phyloP scores from a whole-genome alignment of 2,888 invertebrate species.

The Diaphora mendica region DNA sequence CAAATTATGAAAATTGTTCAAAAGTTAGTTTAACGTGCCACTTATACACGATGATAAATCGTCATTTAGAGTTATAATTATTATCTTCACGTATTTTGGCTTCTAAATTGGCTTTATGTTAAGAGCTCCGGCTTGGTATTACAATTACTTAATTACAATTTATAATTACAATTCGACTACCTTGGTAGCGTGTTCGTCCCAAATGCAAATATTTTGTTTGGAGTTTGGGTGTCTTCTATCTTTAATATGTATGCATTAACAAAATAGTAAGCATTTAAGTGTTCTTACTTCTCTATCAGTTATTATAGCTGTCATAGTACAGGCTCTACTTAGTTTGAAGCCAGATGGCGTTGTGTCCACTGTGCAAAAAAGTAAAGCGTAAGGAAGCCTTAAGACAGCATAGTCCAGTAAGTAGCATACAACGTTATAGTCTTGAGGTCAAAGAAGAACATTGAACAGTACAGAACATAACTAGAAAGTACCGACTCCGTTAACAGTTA shows the following conservation, averaged over 20 bases:
- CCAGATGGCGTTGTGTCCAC: no score
- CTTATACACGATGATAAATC: not conserved
- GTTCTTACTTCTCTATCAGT: no score
- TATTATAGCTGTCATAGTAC: no score
- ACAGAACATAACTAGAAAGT: not conserved
- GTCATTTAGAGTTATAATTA: not conserved
- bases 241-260: no score
- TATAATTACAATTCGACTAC: no score
- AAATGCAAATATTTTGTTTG: no score
- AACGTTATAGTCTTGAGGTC: not conserved
- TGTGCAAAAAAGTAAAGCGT: not conserved
- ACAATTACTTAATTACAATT: no score
- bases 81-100: not conserved
- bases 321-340: no score
- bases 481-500: not conserved
- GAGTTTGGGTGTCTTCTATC: no score
- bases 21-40: conserved; percentile 49
- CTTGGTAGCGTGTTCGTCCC: no score
- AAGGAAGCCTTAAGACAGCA: not conserved
- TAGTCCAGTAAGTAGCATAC: not conserved
- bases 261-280: no score
- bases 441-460: not conserved
- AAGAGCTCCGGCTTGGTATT: not conserved
- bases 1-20: conserved; percentile 57
- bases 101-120: not conserved